phyloP scores from a whole-genome alignment of 2,888 invertebrate species.

The Ectobius pallidus region DNA sequence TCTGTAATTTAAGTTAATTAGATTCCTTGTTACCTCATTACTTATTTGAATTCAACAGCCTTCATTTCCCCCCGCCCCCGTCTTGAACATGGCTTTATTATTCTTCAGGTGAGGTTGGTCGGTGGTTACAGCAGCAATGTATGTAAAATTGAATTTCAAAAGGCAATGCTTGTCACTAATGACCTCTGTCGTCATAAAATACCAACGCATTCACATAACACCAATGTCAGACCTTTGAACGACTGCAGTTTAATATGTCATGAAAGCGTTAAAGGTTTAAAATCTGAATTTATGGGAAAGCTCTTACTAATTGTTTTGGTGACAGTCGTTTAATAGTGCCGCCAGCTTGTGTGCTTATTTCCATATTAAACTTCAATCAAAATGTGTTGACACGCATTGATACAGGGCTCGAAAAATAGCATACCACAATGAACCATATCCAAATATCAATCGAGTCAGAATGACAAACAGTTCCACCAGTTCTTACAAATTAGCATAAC shows the following conservation, averaged over 20 bases:
- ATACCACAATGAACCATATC: neutral
- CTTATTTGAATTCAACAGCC: no score
- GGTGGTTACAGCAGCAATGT: no score
- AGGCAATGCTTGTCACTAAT: no score
- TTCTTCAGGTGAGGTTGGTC: no score
- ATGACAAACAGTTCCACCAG: no score
- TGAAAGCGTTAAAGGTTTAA: neutral
- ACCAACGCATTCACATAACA: neutral
- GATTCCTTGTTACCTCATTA: no score
- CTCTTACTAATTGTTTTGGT: neutral
- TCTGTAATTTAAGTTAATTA: no score
- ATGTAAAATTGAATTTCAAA: no score
- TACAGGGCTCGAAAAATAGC: neutral
- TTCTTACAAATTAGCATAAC: no score
- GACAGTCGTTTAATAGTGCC: neutral
- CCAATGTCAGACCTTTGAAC: neutral
- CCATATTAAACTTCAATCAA: neutral
- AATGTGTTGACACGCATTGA: neutral
- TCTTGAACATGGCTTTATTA: no score
- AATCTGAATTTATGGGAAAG: neutral
- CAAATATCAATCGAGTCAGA: constrained; percentile 8
- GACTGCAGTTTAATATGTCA: neutral
- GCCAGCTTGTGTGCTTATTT: neutral
- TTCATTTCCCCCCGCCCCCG: no score
- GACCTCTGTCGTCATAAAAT: neutral